A percentile compares a stretch with the other conserved stretches of the same genome.
These are phyloP conservation scores for Agrochola lota DNA, from an alignment of 2,888 invertebrate species.

Conservation along the genomic window DNA sequence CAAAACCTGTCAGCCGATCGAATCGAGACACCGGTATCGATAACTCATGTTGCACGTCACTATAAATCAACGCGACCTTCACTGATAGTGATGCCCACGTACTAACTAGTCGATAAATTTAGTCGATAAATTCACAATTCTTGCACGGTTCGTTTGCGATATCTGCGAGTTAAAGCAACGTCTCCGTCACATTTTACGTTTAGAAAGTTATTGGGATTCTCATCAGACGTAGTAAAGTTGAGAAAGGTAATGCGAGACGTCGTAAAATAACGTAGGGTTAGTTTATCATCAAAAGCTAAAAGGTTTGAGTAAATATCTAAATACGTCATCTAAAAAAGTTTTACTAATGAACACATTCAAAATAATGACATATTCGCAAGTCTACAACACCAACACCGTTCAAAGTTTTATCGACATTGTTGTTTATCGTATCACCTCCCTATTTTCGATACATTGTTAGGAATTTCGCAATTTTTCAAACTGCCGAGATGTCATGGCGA, in stretches of 20 bases:
- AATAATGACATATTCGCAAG: neutral
- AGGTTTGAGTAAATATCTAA: neutral
- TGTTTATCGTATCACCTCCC: constrained; percentile 42
- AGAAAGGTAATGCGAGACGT: constrained; percentile 46
- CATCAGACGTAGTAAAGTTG: constrained; percentile 50
- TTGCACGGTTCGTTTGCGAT: constrained; percentile 75
- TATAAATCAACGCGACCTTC: constrained; percentile 87
- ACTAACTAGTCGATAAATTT: constrained; percentile 86
- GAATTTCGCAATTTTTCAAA: constrained; percentile 70
- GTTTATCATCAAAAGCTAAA: constrained; percentile 17
- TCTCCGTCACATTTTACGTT: constrained; percentile 65
- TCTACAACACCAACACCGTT: neutral
- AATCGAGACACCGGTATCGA: constrained; percentile 82
- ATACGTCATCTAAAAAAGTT: neutral
- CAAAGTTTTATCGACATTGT: constrained; percentile 41
- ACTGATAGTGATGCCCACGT: constrained; percentile 89
- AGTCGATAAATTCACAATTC: constrained; percentile 74
- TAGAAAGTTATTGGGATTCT: constrained; percentile 66
- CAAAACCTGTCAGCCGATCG: constrained; percentile 69
- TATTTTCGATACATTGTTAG: constrained; percentile 62
- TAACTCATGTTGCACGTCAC: constrained; percentile 87
- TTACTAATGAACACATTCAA: constrained; percentile 1
- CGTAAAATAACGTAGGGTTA: constrained; percentile 48
- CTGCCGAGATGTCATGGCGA: constrained; percentile 62
- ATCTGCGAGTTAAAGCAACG: constrained; percentile 60